These are phyloP conservation scores for Aphelinus certus DNA, from an alignment of 1,140 invertebrate genomes.

Conservation along the genomic window DNA sequence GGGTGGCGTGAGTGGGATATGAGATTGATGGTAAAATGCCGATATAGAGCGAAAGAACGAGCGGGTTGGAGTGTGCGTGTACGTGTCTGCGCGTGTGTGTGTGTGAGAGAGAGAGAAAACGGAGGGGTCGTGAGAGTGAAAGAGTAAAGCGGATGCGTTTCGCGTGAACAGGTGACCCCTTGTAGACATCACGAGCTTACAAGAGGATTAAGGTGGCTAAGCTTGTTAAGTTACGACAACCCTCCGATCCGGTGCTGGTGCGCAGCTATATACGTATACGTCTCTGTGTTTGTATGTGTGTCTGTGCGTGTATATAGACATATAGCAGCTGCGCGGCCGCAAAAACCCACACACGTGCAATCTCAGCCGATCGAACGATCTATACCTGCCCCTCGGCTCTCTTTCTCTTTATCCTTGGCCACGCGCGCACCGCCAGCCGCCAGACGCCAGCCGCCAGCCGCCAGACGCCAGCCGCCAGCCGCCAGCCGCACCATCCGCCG, in stretches of 20 bases:
- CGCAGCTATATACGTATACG: too few species aligned
- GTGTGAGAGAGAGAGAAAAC: too few species aligned
- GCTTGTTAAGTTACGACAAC: conserved; percentile 66
- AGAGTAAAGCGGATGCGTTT: conserved; percentile 63
- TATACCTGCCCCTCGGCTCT: not conserved
- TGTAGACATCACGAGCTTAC: conserved; percentile 67
- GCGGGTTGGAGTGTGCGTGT: too few species aligned
- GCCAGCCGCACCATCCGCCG: too few species aligned
- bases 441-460: too few species aligned
- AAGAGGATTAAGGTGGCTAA: conserved; percentile 65
- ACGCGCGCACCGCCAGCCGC: not conserved
- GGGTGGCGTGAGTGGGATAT: too few species aligned
- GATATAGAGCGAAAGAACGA: too few species aligned
- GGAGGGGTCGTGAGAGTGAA: not conserved
- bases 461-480: too few species aligned
- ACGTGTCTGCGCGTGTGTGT: too few species aligned
- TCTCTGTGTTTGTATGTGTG: too few species aligned
- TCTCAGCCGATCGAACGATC: conserved; percentile 25
- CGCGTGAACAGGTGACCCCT: conserved; percentile 66
- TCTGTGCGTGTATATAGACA: too few species aligned
- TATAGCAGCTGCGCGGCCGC: not conserved
- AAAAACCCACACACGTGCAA: not conserved
- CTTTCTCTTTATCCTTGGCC: not conserved
- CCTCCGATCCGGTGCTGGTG: conserved; percentile 31
- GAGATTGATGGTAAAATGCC: too few species aligned